Conservation (phyloP, 2,113 vertebrate species). For the Saccopteryx bilineata region DNA sequence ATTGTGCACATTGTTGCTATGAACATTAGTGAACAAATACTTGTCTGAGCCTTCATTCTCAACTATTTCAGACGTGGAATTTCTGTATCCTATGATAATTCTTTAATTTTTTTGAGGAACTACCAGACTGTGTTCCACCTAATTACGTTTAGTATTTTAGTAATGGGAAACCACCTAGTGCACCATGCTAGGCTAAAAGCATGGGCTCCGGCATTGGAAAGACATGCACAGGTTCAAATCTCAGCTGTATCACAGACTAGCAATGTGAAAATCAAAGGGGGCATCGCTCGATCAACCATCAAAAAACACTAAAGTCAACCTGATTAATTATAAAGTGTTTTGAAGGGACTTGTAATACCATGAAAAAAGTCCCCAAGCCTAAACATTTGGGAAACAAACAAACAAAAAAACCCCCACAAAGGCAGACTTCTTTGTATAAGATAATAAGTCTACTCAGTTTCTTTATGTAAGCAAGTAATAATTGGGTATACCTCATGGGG, state of each 20-base stretch:
- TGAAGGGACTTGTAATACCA: not conserved
- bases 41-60: not conserved
- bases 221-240: not conserved
- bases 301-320: not conserved
- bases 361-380: not conserved
- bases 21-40: not conserved
- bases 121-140: not conserved
- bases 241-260: not conserved
- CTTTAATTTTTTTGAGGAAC: constrained; percentile 3
- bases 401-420: not conserved
- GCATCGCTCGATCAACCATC: not conserved
- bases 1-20: not conserved
- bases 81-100: not conserved
- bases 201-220: not conserved
- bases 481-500: not conserved
- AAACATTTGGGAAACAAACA: not conserved
- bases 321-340: not conserved
- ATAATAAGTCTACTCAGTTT: not conserved
- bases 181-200: not conserved
- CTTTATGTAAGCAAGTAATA: constrained; percentile 20
- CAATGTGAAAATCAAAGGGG: not conserved
- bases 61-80: not conserved
- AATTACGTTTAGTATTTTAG: not conserved
- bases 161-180: not conserved
- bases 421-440: not conserved